phyloP scores from a whole-genome alignment of 2,113 vertebrate genomes.

The Steatornis caripensis region DNA sequence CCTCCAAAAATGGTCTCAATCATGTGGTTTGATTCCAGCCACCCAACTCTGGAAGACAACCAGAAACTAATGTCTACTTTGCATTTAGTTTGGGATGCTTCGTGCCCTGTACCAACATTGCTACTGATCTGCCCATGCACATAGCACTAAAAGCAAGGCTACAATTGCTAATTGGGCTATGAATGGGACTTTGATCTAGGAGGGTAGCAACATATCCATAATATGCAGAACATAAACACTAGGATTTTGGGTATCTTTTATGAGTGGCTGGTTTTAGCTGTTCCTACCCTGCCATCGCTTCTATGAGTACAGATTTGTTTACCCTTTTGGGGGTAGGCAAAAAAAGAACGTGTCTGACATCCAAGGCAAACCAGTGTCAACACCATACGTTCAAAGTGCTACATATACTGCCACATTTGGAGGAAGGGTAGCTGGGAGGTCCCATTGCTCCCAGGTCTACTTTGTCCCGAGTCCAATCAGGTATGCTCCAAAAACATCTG shows the following conservation, averaged over 20 bases:
- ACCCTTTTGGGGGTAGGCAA: not conserved
- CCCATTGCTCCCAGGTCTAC: not conserved
- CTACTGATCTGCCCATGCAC: not conserved
- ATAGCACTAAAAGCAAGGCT: not conserved
- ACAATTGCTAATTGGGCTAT: not conserved
- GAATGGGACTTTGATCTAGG: not conserved
- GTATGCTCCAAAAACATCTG: not conserved
- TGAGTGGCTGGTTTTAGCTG: not conserved
- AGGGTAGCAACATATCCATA: not conserved
- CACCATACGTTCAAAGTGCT: not conserved
- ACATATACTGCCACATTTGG: not conserved
- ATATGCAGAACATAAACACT: not conserved
- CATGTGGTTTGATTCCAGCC: not conserved
- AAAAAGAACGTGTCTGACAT: not conserved
- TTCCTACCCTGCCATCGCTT: not conserved
- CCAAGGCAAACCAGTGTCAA: not conserved
- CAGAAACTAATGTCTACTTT: not conserved
- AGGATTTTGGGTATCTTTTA: not conserved
- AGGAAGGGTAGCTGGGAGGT: not conserved
- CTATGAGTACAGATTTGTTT: not conserved
- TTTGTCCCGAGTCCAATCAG: not conserved
- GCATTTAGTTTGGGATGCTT: not conserved
- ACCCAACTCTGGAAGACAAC: not conserved
- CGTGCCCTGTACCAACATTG: not conserved
- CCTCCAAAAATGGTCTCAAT: fast-evolving